These are phyloP conservation scores for Ophraella communa DNA, from an alignment of 2,888 invertebrate species.

Conservation along the genomic window DNA sequence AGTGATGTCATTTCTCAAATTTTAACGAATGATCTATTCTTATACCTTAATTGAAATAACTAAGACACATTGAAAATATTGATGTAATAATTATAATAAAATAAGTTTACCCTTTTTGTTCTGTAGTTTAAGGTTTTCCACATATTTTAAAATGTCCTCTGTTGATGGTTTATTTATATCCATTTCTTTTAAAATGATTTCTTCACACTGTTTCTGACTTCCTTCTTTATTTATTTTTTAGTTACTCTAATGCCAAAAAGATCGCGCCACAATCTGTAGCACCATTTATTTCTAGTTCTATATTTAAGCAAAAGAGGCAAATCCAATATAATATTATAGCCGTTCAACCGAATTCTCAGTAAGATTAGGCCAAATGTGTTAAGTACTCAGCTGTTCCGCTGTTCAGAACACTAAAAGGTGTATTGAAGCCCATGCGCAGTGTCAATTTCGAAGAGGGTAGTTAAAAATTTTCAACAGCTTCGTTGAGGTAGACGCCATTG, in stretches of 20 bases:
- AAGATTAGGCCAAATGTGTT: background rate
- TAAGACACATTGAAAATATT: too few species aligned
- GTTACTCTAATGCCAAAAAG: background rate
- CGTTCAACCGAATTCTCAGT: background rate
- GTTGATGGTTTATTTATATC: background rate
- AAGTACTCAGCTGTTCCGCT: background rate
- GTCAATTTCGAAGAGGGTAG: background rate
- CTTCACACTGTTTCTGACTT: too few species aligned
- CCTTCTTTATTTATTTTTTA: too few species aligned
- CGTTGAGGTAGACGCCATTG: conserved; percentile 45
- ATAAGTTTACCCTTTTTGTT: conserved; percentile 13
- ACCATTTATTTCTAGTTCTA: background rate
- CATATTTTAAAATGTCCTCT: conserved; percentile 14
- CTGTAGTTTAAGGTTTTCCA: conserved; percentile 18
- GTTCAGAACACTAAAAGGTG: background rate
- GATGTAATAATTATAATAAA: too few species aligned
- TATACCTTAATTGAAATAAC: too few species aligned
- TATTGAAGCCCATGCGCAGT: background rate
- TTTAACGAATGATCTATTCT: too few species aligned
- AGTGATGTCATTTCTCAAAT: too few species aligned
- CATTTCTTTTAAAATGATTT: background rate
- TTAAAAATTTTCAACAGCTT: conserved; percentile 37
- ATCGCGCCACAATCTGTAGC: background rate
- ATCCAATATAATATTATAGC: background rate
- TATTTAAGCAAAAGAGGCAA: background rate